These are phyloP conservation scores for Baccha elongata DNA, from an alignment of 2,888 invertebrate species.

Conservation along the genomic window DNA sequence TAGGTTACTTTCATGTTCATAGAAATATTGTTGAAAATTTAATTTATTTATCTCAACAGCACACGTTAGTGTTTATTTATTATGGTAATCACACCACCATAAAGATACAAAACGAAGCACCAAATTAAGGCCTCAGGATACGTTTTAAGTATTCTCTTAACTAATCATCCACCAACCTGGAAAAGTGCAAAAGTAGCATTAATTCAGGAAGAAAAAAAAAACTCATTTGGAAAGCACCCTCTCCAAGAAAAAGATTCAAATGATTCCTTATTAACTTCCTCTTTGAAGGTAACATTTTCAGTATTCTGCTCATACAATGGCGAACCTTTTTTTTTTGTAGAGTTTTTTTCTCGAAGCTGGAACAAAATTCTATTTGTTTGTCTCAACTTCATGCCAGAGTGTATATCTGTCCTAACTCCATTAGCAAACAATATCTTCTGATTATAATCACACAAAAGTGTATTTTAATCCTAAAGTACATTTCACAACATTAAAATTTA, in stretches of 20 bases:
- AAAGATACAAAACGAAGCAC: neutral
- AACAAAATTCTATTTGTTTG: conserved; percentile 62
- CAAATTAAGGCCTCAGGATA: neutral
- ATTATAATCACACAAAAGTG: conserved; percentile 74
- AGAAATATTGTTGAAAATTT: no score
- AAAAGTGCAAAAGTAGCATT: neutral
- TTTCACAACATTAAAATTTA: conserved; percentile 72
- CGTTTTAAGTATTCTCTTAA: neutral
- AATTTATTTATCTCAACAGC: neutral
- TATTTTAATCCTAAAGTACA: conserved; percentile 72
- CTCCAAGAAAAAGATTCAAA: conserved; percentile 12
- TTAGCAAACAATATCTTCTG: conserved; percentile 72
- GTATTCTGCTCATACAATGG: neutral
- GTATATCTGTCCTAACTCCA: conserved; percentile 68
- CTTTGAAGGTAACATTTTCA: neutral
- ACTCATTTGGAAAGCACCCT: conserved; percentile 2
- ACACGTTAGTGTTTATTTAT: neutral
- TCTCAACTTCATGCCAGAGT: conserved; percentile 24
- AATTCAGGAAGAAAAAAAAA: conserved; percentile 16
- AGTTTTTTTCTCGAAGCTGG: neutral
- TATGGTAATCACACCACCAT: neutral
- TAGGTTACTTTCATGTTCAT: no score
- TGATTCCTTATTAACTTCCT: conserved; percentile 48
- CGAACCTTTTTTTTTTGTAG: conserved; percentile 4
- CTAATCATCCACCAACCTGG: neutral